A percentile compares a stretch with the other conserved stretches of the same genome.
Conservation (phyloP, 2,888 invertebrate species). For the Zootermopsis nevadensis region DNA sequence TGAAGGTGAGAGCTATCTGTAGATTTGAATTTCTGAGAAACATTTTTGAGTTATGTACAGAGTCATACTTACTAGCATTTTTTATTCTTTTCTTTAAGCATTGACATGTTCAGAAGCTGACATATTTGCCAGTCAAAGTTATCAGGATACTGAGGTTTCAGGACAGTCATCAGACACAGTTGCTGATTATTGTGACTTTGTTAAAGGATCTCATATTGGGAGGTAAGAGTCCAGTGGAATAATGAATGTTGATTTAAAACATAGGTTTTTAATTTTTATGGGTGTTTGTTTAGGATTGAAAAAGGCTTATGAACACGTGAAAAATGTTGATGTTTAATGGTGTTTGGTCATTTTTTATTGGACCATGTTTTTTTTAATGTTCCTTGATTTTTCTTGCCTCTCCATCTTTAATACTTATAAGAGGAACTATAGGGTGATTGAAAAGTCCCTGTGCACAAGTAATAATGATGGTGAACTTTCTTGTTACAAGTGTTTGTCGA, state of each 20-base stretch:
- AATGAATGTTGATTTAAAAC: neutral
- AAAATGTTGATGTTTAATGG: no score
- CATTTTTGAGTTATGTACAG: neutral
- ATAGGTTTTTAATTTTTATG: no score
- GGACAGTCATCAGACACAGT: neutral
- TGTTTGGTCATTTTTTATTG: no score
- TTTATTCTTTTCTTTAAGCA: neutral
- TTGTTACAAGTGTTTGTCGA: no score
- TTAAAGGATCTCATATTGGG: neutral
- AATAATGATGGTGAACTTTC: no score
- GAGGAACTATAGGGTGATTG: no score
- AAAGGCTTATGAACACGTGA: no score
- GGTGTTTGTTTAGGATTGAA: no score
- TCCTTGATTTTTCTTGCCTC: no score
- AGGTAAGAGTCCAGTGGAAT: neutral
- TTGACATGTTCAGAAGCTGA: neutral
- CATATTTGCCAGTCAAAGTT: neutral
- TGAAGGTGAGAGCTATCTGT: neutral
- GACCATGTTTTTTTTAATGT: no score
- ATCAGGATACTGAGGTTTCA: neutral
- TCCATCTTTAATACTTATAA: no score
- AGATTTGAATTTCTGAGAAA: neutral
- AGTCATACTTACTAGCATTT: neutral
- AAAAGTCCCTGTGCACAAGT: no score
- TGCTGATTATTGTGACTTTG: neutral